These are phyloP conservation scores for Pachyseris speciosa DNA, from an alignment of 64 coral and sea anemone genomes.

Conservation along the genomic window DNA sequence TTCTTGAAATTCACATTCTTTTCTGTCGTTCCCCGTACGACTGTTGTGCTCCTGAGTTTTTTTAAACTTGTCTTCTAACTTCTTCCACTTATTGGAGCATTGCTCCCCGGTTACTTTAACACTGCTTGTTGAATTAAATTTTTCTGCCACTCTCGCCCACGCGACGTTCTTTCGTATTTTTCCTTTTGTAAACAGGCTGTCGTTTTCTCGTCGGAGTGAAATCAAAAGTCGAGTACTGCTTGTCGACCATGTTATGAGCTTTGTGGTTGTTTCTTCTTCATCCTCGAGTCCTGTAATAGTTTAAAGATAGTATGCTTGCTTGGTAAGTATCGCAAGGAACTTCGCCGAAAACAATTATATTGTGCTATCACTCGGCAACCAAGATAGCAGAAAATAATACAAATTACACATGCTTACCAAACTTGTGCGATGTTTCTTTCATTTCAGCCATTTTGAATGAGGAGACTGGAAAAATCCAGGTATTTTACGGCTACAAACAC, in stretches of 20 bases:
- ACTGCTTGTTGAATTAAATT: not conserved
- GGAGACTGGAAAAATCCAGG: too few relatives aligned
- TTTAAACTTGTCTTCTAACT: not conserved
- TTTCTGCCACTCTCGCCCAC: not conserved
- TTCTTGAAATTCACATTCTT: not conserved
- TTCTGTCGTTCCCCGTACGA: not conserved
- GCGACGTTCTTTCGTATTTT: conserved; percentile 6
- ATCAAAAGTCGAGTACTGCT: not conserved
- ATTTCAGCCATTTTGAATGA: too few relatives aligned
- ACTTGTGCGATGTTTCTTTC: too few relatives aligned
- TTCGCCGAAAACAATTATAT: too few relatives aligned
- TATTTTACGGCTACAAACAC: too few relatives aligned
- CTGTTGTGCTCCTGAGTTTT: not conserved
- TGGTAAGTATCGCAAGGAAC: too few relatives aligned
- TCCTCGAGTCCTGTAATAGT: too few relatives aligned
- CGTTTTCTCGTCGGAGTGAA: not conserved
- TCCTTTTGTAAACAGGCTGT: not conserved
- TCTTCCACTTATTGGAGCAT: not conserved
- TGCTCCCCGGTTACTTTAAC: not conserved
- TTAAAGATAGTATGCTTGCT: too few relatives aligned
- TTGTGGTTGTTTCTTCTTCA: too few relatives aligned
- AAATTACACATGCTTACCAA: too few relatives aligned
- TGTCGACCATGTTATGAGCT: not conserved
- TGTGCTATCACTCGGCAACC: too few relatives aligned
- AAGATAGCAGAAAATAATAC: too few relatives aligned